Conservation (phyloP, 2,888 invertebrate species). For the Suillia variegata region DNA sequence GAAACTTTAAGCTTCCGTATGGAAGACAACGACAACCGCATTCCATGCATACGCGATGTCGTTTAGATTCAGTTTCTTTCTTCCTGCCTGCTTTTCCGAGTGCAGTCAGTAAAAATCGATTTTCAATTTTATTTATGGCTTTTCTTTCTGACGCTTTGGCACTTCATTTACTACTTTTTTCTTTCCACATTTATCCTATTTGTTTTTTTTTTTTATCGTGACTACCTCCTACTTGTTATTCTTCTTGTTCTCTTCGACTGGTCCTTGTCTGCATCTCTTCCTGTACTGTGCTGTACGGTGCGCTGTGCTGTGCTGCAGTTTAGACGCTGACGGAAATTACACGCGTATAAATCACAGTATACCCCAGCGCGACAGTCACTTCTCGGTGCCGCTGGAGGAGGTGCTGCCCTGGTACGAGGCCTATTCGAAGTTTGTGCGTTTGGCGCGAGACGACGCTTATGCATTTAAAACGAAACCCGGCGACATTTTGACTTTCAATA, state of each 20-base stretch:
- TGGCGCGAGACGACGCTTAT: conserved; percentile 68
- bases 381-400: conserved; percentile 65
- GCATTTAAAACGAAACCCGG: conserved; percentile 71
- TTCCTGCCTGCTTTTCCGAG: too few relatives aligned
- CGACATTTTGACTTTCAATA: conserved; percentile 76
- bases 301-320: conserved; percentile 36
- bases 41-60: too few relatives aligned
- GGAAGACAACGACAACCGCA: neutral
- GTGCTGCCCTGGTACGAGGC: conserved; percentile 75
- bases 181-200: neutral
- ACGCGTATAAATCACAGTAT: conserved; percentile 73
- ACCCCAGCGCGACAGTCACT: conserved; percentile 74
- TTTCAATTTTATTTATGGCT: conserved; percentile 37
- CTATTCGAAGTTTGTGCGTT: conserved; percentile 67
- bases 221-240: neutral
- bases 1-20: neutral
- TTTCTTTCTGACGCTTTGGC: conserved; percentile 30
- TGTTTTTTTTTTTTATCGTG: neutral
- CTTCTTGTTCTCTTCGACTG: neutral
- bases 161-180: conserved; percentile 31
- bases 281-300: neutral
- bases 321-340: conserved; percentile 64
- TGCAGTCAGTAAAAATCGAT: conserved; percentile 27
- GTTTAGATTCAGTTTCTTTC: too few relatives aligned
- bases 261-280: neutral